Percentiles rank a stretch among this genome's conserved stretches.
Conservation (phyloP, 2,888 invertebrate genomes). For the Mantis religiosa region DNA sequence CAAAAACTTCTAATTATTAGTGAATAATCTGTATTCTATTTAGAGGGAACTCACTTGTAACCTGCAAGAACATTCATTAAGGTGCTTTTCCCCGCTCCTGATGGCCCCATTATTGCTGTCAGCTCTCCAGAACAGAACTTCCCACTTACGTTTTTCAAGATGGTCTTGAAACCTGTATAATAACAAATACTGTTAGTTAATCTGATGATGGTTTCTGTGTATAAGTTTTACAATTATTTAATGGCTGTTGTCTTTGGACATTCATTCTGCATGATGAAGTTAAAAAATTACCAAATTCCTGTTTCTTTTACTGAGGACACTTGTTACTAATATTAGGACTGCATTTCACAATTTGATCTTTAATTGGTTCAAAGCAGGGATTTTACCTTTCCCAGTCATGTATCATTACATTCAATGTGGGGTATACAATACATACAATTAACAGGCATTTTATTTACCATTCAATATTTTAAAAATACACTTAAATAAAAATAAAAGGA, state of each 20-base stretch:
- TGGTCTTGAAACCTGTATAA: slow-evolving; percentile 67
- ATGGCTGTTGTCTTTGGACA: neutral
- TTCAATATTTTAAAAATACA: too few species aligned
- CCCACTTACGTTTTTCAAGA: slow-evolving; percentile 84
- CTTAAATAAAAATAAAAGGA: too few species aligned
- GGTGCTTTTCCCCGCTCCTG: slow-evolving; percentile 76
- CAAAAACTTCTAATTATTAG: too few species aligned
- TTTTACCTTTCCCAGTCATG: too few species aligned
- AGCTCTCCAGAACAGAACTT: slow-evolving; percentile 86
- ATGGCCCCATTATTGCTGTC: slow-evolving; percentile 95
- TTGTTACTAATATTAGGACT: too few species aligned
- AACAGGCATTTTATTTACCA: too few species aligned
- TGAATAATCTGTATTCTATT: neutral
- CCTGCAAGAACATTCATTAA: slow-evolving; percentile 86
- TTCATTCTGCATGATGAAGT: neutral
- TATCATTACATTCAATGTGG: too few species aligned
- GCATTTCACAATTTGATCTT: too few species aligned
- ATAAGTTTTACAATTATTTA: neutral
- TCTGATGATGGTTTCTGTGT: neutral
- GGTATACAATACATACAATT: too few species aligned
- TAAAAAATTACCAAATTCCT: too few species aligned
- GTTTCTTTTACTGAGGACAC: too few species aligned
- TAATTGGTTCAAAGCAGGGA: too few species aligned
- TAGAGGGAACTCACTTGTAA: slow-evolving; percentile 64
- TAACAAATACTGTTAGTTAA: neutral